Evolutionary conservation across 1,140 invertebrate species (phyloP), one percentile per base, ranked within the genome.

Genomic region (Pentalonia nigronervosa): DNA sequence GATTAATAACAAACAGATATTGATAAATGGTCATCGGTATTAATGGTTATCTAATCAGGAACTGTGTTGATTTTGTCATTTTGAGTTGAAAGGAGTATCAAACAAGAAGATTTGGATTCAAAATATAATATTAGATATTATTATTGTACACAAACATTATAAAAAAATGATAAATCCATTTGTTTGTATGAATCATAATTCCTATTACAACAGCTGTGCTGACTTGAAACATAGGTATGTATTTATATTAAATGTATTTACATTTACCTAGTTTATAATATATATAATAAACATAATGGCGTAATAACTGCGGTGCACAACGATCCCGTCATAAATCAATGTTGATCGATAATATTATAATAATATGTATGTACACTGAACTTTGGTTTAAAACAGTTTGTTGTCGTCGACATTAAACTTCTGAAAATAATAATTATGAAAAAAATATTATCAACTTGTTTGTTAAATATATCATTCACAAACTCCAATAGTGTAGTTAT

Each of bases 331-430:
- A n/a, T 88, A 21, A 34, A n/a, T 21, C 48, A n/a, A 36, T 53
- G 41, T 30, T 25, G 9, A 23, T 83, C 20, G 34, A 41, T 83
- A 83, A 41, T 9, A 23, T 36, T 7, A 8, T 36, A 36, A 41
- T 14, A 7, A 7, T 41, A 47, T 47, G 41, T 41, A 47, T 47
- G 41, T 45, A 76, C 56, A 67, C 45, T 76, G 47, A 76, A 25
- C 41, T 48, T 36, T 83, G 47, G 23, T 83, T 81, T 36, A 50
- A 20, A 81, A 53, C 47, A 83, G 50, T 92, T 48, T 92, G 23
- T 83, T 83, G 76, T 83, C 67, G 76, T 83, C 41, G 67, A 50
- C 91, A n/a, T 48, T 21, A n/a, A 25, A 50, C 76, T 92, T 83
- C 91, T 92, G 91, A 20, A 92, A 83, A 91, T 25, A 36, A 36